Percentiles rank a stretch among this genome's conserved stretches.
These are phyloP conservation scores for Brachypteracias leptosomus DNA, from an alignment of 2,113 vertebrate genomes.

Conservation along the genomic window DNA sequence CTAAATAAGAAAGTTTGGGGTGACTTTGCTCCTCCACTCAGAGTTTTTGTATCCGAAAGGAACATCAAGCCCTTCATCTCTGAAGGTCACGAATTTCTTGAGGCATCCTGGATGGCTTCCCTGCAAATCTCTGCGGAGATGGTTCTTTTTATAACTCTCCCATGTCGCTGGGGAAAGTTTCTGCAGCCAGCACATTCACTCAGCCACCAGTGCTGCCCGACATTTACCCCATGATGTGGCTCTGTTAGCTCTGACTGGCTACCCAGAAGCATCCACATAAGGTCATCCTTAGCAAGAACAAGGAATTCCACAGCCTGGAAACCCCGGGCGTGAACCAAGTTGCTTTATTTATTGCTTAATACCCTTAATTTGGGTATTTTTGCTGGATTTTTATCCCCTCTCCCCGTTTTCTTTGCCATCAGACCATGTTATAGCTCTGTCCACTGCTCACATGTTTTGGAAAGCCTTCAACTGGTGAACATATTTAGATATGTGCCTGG, in stretches of 20 bases:
- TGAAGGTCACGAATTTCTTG: not conserved
- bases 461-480: constrained; percentile 2
- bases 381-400: not conserved
- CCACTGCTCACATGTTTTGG: not conserved
- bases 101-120: constrained; percentile 47
- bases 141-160: constrained; percentile 54
- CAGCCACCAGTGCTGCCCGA: constrained; percentile 36
- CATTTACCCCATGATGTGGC: constrained; percentile 20
- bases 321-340: rapidly evolving
- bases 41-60: not conserved
- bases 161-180: constrained; percentile 22
- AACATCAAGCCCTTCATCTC: not conserved
- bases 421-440: not conserved
- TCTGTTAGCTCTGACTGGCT: constrained; percentile 15
- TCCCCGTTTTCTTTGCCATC: not conserved
- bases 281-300: not conserved
- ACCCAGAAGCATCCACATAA: constrained; percentile 14
- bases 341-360: not conserved
- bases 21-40: not conserved
- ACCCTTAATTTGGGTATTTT: not conserved
- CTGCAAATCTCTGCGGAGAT: constrained; percentile 17
- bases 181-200: constrained; percentile 31
- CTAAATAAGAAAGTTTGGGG: not conserved
- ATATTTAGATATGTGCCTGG: not conserved
- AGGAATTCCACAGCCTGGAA: not conserved